Base-by-base conservation (phyloP, 2,113 vertebrate species). In the Dascyllus trimaculatus region DNA sequence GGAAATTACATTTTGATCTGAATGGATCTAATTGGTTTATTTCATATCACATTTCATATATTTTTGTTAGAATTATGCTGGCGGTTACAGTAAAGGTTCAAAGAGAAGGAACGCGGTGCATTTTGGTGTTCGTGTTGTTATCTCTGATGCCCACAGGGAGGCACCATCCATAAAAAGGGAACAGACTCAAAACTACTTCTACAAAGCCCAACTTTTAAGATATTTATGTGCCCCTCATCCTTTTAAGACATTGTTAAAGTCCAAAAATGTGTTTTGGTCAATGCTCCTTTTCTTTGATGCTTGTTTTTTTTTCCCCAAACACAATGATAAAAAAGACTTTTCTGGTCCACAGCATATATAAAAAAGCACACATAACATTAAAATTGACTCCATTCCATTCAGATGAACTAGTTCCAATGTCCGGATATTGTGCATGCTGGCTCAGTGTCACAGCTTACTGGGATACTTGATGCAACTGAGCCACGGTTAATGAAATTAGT, bases 61-160 rank as follows among this genome's bases (percentile, higher is more conserved):
- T 60, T 56, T 45, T 40, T 57, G 4, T 21, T 59, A 10, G 32
- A 46, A 24, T 8, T 75, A 13, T 60, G n/a, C 45, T 6, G 65
- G 22, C 32, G 68, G 61, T 84, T 52, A 43, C 19, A 62, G 32
- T 25, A 49, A 70, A 56, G 49, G 24, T 61, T 52, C 10, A 81
- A 63, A 40, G 49, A 43, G 35, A 24, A 58, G 21, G 56, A 40
- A 25, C 67, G 53, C 18, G 43, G 51, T 43, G 18, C 17, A 57
- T 63, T 67, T 45, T 58, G 2, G 18, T 26, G n/a, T 8, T 14
- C 21, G n/a, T 77, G 58, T 68, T 73, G 40, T 80, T 51, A 26
- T 75, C 8, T 26, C 6, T 53, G 43, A 59, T 57, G 45, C 10
- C 85, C 78, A 90, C 79, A 70, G 38, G 25, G 79, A 70, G 87